Conservation (phyloP, 2,888 invertebrate species). For the Cephus pygmeus region DNA sequence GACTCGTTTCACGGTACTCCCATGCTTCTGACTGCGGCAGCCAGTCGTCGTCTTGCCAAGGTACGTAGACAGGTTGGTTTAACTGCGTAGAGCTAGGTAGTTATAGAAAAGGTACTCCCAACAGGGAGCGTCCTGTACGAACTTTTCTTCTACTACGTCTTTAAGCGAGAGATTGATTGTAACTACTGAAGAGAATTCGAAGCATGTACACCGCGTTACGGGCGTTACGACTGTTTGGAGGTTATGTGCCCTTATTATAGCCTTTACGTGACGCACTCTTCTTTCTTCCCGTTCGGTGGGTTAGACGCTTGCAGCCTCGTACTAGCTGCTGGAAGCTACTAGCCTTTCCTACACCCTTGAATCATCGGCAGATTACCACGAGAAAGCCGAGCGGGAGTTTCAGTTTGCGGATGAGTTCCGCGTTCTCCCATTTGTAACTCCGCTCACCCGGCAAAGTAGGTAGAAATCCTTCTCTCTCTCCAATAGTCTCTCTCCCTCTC, state of each 20-base stretch:
- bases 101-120: background rate
- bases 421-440: conserved; percentile 64
- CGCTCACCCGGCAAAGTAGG: conserved; percentile 63
- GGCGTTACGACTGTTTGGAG: conserved; percentile 14
- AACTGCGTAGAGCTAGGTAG: background rate
- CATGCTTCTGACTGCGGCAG: background rate
- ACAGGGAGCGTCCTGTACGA: background rate
- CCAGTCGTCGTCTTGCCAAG: background rate
- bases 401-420: conserved; percentile 59
- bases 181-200: conserved; percentile 31
- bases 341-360: conserved; percentile 25
- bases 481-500: conserved; percentile 32
- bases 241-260: conserved; percentile 39
- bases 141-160: background rate
- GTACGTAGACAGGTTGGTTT: background rate
- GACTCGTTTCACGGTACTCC: background rate
- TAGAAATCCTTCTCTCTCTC: conserved; percentile 48
- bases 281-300: background rate
- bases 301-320: background rate
- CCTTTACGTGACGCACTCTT: conserved; percentile 38
- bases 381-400: conserved; percentile 41
- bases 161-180: conserved; percentile 27
- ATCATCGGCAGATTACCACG: conserved; percentile 40
- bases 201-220: conserved; percentile 33
- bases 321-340: background rate